Evolutionary conservation across 2,797 vertebrate species (phyloP).

Genomic region (Pipistrellus nathusii): DNA sequence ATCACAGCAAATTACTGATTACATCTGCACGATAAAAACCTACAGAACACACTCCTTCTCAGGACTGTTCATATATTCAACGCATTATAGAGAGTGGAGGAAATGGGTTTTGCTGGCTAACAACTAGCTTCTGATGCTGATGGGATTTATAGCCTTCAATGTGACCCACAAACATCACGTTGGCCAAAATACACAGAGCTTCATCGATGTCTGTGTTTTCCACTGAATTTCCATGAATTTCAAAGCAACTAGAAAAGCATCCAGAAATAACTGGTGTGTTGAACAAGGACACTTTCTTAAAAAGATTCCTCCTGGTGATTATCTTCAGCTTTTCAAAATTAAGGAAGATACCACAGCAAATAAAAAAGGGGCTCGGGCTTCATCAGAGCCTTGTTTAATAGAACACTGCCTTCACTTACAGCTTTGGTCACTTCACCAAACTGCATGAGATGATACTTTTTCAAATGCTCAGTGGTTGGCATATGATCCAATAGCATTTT

Average conservation of each 20-base stretch:
- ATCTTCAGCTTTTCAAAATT: constrained; percentile 98
- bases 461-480: constrained; percentile 95
- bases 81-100: constrained; percentile 93
- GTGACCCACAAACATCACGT: constrained; percentile 98
- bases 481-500: constrained; percentile 99
- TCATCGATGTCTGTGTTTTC: constrained; percentile 96
- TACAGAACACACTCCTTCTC: not conserved
- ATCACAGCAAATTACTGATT: not conserved
- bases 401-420: constrained; percentile 96
- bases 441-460: constrained; percentile 97
- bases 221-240: constrained; percentile 93
- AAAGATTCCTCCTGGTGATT: constrained; percentile 98
- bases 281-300: constrained; percentile 98
- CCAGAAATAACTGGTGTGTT: constrained; percentile 96
- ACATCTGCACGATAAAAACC: not conserved
- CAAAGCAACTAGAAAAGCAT: constrained; percentile 95
- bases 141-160: constrained; percentile 99
- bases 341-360: constrained; percentile 97
- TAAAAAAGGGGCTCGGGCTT: constrained; percentile 97
- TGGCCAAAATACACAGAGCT: constrained; percentile 97
- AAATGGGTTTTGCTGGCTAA: constrained; percentile 99
- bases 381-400: constrained; percentile 93
- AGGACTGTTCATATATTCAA: constrained; percentile 72
- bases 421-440: constrained; percentile 95
- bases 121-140: constrained; percentile 98